These are phyloP conservation scores for Trissolcus brochymenae DNA, from an alignment of 2,888 invertebrate genomes.

Conservation along the genomic window DNA sequence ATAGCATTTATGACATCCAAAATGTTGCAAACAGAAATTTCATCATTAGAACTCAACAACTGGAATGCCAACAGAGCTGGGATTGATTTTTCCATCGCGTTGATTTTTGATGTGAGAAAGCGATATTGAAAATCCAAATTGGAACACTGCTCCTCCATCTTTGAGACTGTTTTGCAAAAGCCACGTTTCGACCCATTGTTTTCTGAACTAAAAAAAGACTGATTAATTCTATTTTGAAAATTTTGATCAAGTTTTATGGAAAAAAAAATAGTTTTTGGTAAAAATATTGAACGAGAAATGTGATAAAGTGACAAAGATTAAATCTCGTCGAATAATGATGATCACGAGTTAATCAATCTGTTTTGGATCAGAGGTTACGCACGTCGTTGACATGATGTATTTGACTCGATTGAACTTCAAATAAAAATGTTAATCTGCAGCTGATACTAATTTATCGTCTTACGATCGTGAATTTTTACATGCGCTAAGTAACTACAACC, in stretches of 20 bases:
- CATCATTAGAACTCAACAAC: constrained; percentile 61
- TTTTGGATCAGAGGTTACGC: constrained; percentile 20
- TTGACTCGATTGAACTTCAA: constrained; percentile 10
- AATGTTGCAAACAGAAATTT: constrained; percentile 64
- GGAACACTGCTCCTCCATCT: constrained; percentile 64
- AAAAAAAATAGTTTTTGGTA: too few relatives aligned
- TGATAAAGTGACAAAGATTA: too few relatives aligned
- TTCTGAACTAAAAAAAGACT: background rate
- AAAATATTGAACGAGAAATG: too few relatives aligned
- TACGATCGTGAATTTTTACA: too few relatives aligned
- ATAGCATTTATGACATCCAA: constrained; percentile 66
- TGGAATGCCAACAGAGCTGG: constrained; percentile 70
- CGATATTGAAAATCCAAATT: constrained; percentile 64
- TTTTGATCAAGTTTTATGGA: too few relatives aligned
- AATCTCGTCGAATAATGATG: background rate
- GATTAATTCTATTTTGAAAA: background rate
- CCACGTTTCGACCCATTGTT: background rate
- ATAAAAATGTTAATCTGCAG: constrained; percentile 4
- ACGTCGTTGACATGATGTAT: constrained; percentile 21
- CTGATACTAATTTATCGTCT: background rate
- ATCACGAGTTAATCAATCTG: constrained; percentile 5
- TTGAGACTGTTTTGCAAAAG: constrained; percentile 59
- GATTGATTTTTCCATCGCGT: constrained; percentile 70
- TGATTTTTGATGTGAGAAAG: constrained; percentile 64
- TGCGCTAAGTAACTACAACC: too few relatives aligned